These are phyloP conservation scores for Lamellibrachia columna DNA, from an alignment of 2,888 invertebrate species.

Conservation along the genomic window DNA sequence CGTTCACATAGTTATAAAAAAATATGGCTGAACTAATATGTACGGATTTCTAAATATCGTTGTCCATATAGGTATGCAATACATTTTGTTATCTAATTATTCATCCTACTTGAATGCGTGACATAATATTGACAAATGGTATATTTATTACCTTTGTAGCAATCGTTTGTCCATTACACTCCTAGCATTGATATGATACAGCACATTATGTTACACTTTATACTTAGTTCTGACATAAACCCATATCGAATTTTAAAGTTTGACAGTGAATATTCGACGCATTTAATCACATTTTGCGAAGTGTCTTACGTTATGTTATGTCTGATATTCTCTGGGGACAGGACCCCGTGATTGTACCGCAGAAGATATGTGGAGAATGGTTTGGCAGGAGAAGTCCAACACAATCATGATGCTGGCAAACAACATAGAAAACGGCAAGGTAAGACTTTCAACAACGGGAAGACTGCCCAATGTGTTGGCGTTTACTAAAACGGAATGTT, in stretches of 20 bases:
- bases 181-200: neutral
- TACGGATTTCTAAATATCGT: too few species aligned
- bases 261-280: neutral
- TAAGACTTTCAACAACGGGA: neutral
- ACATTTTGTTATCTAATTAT: too few species aligned
- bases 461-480: too few species aligned
- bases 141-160: neutral
- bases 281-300: neutral
- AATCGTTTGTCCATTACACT: neutral
- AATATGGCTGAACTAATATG: too few species aligned
- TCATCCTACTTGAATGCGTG: neutral
- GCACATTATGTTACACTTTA: neutral
- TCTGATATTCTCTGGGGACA: neutral
- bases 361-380: constrained; percentile 2
- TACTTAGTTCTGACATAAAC: neutral
- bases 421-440: neutral
- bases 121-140: neutral
- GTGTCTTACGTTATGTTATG: neutral
- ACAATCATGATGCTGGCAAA: neutral
- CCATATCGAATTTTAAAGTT: neutral
- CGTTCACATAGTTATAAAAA: neutral
- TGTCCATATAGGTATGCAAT: too few species aligned
- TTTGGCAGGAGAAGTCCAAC: neutral
- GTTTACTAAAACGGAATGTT: too few species aligned
- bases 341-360: neutral